Evolutionary conservation across 2,797 vertebrate species (phyloP).

Genomic region (Xenentodon cancila): DNA sequence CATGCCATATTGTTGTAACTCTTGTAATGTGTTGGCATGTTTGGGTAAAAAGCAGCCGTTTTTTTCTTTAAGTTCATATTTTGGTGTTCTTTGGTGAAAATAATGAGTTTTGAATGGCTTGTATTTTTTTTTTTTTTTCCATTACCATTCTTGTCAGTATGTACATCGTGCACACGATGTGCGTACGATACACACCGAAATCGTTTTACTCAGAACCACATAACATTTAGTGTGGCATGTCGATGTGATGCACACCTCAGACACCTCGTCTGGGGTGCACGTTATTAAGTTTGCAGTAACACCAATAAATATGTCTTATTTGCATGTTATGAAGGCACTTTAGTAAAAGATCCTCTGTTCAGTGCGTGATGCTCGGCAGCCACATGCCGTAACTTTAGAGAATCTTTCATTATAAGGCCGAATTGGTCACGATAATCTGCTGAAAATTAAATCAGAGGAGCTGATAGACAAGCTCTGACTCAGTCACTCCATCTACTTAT

Average conservation of each 20-base stretch:
- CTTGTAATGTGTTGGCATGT: not conserved
- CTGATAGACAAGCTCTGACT: constrained; percentile 58
- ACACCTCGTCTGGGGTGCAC: no score
- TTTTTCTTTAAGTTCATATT: constrained; percentile 8
- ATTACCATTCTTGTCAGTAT: no score
- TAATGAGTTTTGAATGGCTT: no score
- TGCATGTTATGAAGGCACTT: constrained; percentile 28
- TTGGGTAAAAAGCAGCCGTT: constrained; percentile 19
- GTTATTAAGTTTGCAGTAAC: constrained; percentile 19
- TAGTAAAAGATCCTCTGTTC: constrained; percentile 24
- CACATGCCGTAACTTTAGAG: constrained; percentile 36
- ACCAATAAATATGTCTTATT: constrained; percentile 19
- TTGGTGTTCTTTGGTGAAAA: not conserved
- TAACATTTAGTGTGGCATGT: no score
- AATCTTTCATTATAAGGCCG: constrained; percentile 30
- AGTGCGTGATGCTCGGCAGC: constrained; percentile 35
- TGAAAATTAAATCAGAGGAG: constrained; percentile 58
- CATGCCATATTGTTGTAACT: constrained; percentile 5
- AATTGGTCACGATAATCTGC: constrained; percentile 60
- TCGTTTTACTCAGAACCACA: no score
- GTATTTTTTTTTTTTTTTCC: no score
- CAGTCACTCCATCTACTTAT: constrained; percentile 54
- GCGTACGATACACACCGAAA: no score
- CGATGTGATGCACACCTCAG: no score
- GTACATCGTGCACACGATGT: no score